A percentile compares a stretch with the other conserved stretches of the same genome.
Conservation (phyloP, 2,888 invertebrate genomes). For the Stenichneumon culpator region DNA sequence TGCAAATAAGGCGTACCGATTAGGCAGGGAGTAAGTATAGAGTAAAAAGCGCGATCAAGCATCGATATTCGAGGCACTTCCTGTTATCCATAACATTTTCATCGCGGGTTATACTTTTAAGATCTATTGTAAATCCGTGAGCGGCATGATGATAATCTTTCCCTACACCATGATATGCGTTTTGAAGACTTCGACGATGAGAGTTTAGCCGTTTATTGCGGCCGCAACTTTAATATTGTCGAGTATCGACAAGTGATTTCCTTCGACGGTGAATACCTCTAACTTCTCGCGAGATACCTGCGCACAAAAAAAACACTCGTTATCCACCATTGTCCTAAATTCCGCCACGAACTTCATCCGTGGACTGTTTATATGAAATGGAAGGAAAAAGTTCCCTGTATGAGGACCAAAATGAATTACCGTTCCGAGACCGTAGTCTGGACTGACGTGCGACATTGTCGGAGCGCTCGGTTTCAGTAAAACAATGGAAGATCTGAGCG, state of each 20-base stretch:
- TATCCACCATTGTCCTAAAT: background rate
- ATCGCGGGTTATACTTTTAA: slow-evolving; percentile 43
- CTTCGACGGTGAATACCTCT: slow-evolving; percentile 89
- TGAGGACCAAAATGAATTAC: slow-evolving; percentile 70
- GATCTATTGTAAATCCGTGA: slow-evolving; percentile 61
- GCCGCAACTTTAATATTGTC: slow-evolving; percentile 88
- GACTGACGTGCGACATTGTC: slow-evolving; percentile 86
- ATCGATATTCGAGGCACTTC: too few relatives aligned
- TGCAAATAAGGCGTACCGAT: too few relatives aligned
- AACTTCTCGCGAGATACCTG: slow-evolving; percentile 87
- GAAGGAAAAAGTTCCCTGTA: background rate
- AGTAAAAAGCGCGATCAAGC: too few relatives aligned
- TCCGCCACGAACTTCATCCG: too few relatives aligned
- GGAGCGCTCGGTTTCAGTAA: slow-evolving; percentile 89
- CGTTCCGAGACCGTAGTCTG: slow-evolving; percentile 88
- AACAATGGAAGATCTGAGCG: slow-evolving; percentile 87
- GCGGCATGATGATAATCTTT: slow-evolving; percentile 70
- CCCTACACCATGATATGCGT: slow-evolving; percentile 81
- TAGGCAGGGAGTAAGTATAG: too few relatives aligned
- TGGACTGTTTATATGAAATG: slow-evolving; percentile 15
- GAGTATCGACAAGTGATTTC: slow-evolving; percentile 89
- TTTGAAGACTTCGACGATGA: slow-evolving; percentile 76
- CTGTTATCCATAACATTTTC: background rate
- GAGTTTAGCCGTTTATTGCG: slow-evolving; percentile 79
- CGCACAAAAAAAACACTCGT: slow-evolving; percentile 56